A percentile compares a stretch with the other conserved stretches of the same genome.
Conservation (phyloP, 64 coral and sea anemone genomes). For the Anthopleura sola region DNA sequence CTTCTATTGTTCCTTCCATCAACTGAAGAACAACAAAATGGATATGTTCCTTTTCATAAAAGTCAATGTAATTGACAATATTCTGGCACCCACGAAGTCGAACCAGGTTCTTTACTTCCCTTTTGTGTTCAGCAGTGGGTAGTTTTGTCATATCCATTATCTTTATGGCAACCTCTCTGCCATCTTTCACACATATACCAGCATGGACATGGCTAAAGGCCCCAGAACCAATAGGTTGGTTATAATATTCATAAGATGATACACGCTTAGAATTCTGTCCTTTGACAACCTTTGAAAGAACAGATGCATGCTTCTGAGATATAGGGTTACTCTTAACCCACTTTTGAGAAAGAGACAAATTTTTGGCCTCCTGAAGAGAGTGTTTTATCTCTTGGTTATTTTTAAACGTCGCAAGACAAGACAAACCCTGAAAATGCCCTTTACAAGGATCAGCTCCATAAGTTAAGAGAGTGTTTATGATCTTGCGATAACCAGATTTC, state of each 20-base stretch:
- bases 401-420: conserved; percentile 31
- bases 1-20: conserved; percentile 59
- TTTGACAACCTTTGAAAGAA: conserved; percentile 37
- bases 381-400: neutral
- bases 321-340: conserved; percentile 26
- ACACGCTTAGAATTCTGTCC: conserved; percentile 25
- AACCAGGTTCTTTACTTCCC: conserved; percentile 47
- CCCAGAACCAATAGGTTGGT: conserved; percentile 47
- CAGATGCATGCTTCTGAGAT: conserved; percentile 29
- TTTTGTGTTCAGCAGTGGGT: conserved; percentile 13
- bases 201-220: conserved; percentile 50
- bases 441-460: conserved; percentile 30
- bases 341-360: neutral
- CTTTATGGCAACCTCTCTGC: conserved; percentile 60
- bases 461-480: conserved; percentile 5
- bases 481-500: neutral
- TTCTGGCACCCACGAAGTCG: conserved; percentile 26
- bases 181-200: conserved; percentile 37
- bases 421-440: neutral
- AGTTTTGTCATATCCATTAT: conserved; percentile 28
- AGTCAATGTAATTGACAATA: conserved; percentile 44
- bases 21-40: conserved; percentile 37
- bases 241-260: conserved; percentile 30
- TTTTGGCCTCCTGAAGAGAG: conserved; percentile 21
- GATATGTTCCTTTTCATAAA: conserved; percentile 31